A percentile compares a stretch with the other conserved stretches of the same genome.
Conservation (phyloP, 2,888 invertebrate species). For the Oscheius onirici region DNA sequence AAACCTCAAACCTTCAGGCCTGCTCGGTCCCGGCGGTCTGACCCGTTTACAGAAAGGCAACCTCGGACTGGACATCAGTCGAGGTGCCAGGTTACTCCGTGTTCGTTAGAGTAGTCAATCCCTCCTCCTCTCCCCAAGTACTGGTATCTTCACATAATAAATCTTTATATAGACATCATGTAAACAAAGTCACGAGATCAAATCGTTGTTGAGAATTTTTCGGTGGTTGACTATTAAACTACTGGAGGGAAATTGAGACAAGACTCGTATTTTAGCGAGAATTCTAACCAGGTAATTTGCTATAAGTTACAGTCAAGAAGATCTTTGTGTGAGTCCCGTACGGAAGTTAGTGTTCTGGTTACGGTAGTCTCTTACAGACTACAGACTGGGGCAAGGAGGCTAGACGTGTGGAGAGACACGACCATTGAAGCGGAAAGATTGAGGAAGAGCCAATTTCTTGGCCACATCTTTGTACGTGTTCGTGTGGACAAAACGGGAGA, state of each 20-base stretch:
- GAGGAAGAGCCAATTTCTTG: conserved; percentile 58
- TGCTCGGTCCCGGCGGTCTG: conserved; percentile 13
- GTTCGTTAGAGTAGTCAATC: conserved; percentile 8
- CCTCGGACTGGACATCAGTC: conserved; percentile 46
- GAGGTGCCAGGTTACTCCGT: conserved; percentile 44
- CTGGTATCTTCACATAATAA: conserved; percentile 33
- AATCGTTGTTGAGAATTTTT: conserved; percentile 1
- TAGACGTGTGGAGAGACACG: conserved; percentile 27
- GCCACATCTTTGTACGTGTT: conserved; percentile 60
- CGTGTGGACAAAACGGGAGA: conserved; percentile 65
- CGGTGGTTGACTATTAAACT: not conserved
- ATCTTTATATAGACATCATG: conserved; percentile 12
- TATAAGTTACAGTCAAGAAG: conserved; percentile 2
- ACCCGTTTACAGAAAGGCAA: conserved; percentile 35
- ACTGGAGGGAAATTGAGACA: not conserved
- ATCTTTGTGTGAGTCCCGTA: conserved; percentile 26
- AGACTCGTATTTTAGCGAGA: conserved; percentile 17
- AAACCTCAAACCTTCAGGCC: conserved; percentile 4
- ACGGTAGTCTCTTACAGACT: not conserved
- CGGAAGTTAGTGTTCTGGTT: conserved; percentile 12
- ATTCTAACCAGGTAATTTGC: not conserved
- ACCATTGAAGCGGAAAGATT: conserved; percentile 56
- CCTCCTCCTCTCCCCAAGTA: conserved; percentile 26
- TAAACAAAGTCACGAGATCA: conserved; percentile 1
- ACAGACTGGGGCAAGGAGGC: not conserved